Conservation (phyloP, 2,113 vertebrate species). For the Eudyptes chrysolophus region DNA sequence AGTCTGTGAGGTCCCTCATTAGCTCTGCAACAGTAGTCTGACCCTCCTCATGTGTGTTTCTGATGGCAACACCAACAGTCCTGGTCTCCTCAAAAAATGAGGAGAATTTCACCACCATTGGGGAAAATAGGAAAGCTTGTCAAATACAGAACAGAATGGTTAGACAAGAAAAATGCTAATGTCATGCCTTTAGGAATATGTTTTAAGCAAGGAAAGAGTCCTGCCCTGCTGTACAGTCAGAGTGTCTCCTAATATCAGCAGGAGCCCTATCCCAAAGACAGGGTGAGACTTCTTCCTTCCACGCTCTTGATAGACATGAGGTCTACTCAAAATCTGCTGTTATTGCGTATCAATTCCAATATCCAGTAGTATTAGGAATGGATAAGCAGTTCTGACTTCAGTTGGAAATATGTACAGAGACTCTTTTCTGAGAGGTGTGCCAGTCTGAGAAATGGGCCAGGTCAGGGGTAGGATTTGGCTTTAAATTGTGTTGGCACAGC, state of each 20-base stretch:
- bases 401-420: not conserved
- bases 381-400: not conserved
- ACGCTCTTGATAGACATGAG: accelerated
- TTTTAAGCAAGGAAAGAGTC: not conserved
- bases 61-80: not conserved
- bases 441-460: not conserved
- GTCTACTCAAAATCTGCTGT: not conserved
- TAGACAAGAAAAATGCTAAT: not conserved
- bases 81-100: not conserved
- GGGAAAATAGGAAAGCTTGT: not conserved
- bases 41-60: not conserved
- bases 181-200: not conserved
- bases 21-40: not conserved
- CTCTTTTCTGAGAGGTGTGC: not conserved
- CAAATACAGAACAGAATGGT: not conserved
- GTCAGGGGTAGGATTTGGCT: not conserved
- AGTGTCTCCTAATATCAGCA: not conserved
- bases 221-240: not conserved
- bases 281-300: not conserved
- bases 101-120: not conserved
- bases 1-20: not conserved
- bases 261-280: not conserved
- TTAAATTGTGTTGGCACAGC: not conserved
- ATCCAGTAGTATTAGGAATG: not conserved
- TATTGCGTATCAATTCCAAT: accelerated